phyloP scores from a whole-genome alignment of 2,113 vertebrate genomes.

The Galemys pyrenaicus region DNA sequence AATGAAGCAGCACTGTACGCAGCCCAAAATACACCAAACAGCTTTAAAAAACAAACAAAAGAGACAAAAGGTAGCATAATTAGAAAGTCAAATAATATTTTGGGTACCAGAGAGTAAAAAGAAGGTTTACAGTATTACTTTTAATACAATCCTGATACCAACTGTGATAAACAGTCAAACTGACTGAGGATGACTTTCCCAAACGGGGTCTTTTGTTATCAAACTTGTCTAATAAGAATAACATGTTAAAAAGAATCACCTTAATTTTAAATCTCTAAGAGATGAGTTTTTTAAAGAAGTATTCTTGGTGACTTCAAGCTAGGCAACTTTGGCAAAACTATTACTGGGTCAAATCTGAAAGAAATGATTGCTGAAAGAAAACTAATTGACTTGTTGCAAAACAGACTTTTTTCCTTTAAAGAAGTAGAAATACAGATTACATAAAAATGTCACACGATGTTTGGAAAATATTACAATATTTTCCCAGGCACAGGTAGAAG shows the following conservation, averaged over 20 bases:
- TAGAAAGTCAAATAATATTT: constrained; percentile 70
- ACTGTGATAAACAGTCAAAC: background rate
- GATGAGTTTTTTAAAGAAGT: background rate
- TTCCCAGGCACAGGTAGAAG: background rate
- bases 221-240: constrained; percentile 28
- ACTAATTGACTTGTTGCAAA: background rate
- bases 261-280: constrained; percentile 12
- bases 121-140: background rate
- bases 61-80: constrained; percentile 77
- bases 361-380: constrained; percentile 26
- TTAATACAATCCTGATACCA: background rate
- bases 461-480: background rate
- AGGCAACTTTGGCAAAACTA: background rate
- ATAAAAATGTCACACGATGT: background rate
- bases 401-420: background rate
- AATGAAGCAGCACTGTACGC: constrained; percentile 99
- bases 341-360: background rate
- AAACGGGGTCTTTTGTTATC: background rate
- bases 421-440: constrained; percentile 1
- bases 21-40: constrained; percentile 99
- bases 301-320: background rate
- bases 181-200: background rate
- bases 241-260: background rate
- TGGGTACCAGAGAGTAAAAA: constrained; percentile 10
- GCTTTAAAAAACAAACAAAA: constrained; percentile 87